A percentile compares a stretch with the other conserved stretches of the same genome.
Conservation (phyloP, 1,140 invertebrate genomes). For the Magallana ariakensis region DNA sequence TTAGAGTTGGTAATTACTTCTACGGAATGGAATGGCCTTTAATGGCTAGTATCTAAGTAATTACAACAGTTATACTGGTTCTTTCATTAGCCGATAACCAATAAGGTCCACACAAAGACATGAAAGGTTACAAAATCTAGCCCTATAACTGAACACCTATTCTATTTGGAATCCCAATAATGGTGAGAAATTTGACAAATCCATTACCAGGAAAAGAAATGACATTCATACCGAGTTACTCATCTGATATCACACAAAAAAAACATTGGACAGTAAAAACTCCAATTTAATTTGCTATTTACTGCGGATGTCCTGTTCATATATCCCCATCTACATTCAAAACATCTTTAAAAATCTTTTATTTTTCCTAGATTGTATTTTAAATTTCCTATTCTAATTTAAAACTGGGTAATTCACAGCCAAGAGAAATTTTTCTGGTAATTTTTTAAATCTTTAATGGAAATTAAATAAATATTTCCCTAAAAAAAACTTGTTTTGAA, state of each 20-base stretch:
- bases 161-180: conserved; percentile 6
- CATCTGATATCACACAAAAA: neutral
- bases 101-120: conserved; percentile 17
- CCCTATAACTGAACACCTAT: neutral
- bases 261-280: neutral
- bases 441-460: neutral
- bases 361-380: no score
- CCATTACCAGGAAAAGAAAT: neutral
- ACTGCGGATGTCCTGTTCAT: neutral
- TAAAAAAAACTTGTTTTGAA: neutral
- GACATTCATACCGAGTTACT: neutral
- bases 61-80: neutral
- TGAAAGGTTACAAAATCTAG: conserved; percentile 23
- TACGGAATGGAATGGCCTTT: neutral
- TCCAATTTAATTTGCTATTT: neutral
- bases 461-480: neutral
- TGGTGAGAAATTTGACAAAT: conserved; percentile 25
- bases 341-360: no score
- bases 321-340: neutral
- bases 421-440: no score
- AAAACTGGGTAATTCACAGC: no score
- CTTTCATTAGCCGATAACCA: neutral
- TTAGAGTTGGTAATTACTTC: neutral
- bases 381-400: no score
- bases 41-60: neutral